Evolutionary conservation across 2,888 invertebrate genomes (phyloP), one percentile per base, ranked within the genome.

Genomic region (Clistopyga incitator): DNA sequence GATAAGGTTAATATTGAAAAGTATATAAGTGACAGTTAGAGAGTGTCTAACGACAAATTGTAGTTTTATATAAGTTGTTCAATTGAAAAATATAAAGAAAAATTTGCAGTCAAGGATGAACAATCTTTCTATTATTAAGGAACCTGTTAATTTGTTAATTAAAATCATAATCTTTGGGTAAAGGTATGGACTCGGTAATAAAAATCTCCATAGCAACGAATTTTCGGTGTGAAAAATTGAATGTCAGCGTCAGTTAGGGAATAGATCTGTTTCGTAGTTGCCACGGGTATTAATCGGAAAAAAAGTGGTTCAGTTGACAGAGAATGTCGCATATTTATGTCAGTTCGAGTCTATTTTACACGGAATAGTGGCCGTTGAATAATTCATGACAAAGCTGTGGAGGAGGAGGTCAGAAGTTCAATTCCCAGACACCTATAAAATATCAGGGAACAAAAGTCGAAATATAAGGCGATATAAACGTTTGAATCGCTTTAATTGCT

Each of bases 401-500:
- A 6, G 8, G 50, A 6, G 8, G 18, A 54, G 42, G 13, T 42
- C 8, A 67, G 34, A 52, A 42, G n/a, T 45, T 20, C 18, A 18
- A n/a, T 65, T 25, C 23, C 20, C 50, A 54, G n/a, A 38, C n/a
- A 38, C 23, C 15, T n/a, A 38, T 45, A 65, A 52, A 76, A 15
- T 52, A n/a, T 42, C 42, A 29, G 67, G 18, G 25, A 1, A n/a
- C 59, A 15, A 72, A 29, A 59, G 25, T 45, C 72, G 20, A 25
- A 56, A 20, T 29, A 34, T n/a, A n/a, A 34, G 34, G 59, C 23
- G 59, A 56, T 20, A 74, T 18, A 61, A 25, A 29, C 11, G 61
- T 61, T 74, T n/a, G 47, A 42, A 74, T 47, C 29, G 23, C 25
- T 67, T 52, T 77, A 80, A 83, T 83, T 80, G 52, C 34, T 18